Percentiles rank a stretch among this genome's conserved stretches.
These are phyloP conservation scores for Furcula furcula DNA, from an alignment of 2,888 invertebrate genomes.

Conservation along the genomic window DNA sequence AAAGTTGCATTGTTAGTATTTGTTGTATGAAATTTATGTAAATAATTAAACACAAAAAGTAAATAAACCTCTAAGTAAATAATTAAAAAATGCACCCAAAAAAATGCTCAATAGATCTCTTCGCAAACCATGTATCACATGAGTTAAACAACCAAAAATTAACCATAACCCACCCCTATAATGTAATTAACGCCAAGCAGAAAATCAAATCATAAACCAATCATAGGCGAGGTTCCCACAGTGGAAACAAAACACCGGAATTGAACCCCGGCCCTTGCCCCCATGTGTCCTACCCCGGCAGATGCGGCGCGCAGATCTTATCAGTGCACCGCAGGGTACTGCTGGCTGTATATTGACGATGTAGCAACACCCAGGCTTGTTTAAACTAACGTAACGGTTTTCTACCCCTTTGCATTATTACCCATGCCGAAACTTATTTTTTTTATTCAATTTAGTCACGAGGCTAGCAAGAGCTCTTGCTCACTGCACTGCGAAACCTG, in stretches of 20 bases:
- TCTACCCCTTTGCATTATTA: slow-evolving; percentile 51
- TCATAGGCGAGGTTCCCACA: slow-evolving; percentile 65
- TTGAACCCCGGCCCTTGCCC: slow-evolving; percentile 64
- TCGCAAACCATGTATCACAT: too few species aligned
- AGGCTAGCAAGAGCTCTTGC: too few species aligned
- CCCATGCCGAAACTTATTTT: too few species aligned
- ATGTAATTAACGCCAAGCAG: slow-evolving; percentile 31
- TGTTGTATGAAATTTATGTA: too few species aligned
- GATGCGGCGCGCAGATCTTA: slow-evolving; percentile 74
- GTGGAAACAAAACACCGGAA: slow-evolving; percentile 68
- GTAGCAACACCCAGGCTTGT: slow-evolving; percentile 55
- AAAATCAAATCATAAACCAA: slow-evolving; percentile 71
- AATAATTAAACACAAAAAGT: too few species aligned
- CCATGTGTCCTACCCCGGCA: slow-evolving; percentile 50
- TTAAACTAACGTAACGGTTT: slow-evolving; percentile 72
- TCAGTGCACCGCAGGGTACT: slow-evolving; percentile 65
- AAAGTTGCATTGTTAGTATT: too few species aligned
- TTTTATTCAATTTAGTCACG: too few species aligned
- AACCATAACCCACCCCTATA: neutral
- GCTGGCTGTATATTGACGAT: slow-evolving; percentile 66
- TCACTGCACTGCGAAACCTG: too few species aligned
- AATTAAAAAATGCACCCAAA: too few species aligned
- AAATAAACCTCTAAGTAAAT: too few species aligned
- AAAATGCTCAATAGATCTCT: too few species aligned
- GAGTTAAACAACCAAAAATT: too few species aligned